A percentile compares a stretch with the other conserved stretches of the same genome.
These are phyloP conservation scores for Microctonus brassicae DNA, from an alignment of 2,888 invertebrate genomes.

Conservation along the genomic window DNA sequence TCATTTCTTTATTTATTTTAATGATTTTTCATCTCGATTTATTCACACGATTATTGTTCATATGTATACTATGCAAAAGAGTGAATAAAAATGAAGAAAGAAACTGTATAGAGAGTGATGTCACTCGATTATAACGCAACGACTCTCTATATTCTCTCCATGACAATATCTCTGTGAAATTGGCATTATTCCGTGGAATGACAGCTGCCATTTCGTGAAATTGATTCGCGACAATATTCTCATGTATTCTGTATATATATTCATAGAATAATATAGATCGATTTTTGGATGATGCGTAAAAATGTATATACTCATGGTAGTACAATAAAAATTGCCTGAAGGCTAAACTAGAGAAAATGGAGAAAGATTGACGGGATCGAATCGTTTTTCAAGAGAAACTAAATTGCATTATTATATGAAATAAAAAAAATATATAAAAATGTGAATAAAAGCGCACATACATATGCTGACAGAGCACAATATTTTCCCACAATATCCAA, in stretches of 20 bases:
- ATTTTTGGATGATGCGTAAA: neutral
- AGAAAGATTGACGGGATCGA: constrained; percentile 12
- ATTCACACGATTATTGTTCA: neutral
- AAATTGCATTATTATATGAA: neutral
- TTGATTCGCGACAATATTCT: neutral
- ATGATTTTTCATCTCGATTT: neutral
- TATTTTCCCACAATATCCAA: too few species aligned
- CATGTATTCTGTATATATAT: too few species aligned
- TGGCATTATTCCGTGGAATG: constrained; percentile 10
- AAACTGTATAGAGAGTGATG: too few species aligned
- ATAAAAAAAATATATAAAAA: neutral
- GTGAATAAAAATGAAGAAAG: neutral
- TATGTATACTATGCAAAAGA: neutral
- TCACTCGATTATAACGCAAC: neutral
- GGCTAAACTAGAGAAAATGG: neutral
- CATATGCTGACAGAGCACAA: too few species aligned
- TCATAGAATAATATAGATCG: neutral
- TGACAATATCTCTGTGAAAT: neutral
- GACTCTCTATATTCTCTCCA: neutral
- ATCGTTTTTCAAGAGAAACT: neutral
- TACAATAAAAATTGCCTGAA: neutral
- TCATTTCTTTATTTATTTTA: too few species aligned
- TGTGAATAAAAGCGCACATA: too few species aligned
- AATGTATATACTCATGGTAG: neutral
- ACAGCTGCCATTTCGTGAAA: constrained; percentile 13